Percentiles rank a stretch among this genome's conserved stretches.
These are phyloP conservation scores for Melanchra persicariae DNA, from an alignment of 2,888 invertebrate species.

Conservation along the genomic window DNA sequence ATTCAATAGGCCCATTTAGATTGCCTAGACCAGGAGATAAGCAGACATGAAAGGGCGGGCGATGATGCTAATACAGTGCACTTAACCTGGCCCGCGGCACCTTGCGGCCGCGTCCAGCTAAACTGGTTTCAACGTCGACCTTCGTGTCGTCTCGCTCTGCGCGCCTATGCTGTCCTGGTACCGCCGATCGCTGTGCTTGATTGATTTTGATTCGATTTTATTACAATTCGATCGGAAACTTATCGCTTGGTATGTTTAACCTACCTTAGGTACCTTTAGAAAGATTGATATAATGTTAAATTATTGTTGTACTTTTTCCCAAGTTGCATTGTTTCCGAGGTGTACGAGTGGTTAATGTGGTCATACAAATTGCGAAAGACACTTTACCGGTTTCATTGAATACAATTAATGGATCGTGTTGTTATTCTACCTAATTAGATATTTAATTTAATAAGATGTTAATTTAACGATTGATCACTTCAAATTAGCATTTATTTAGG, in stretches of 20 bases:
- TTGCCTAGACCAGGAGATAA: constrained; percentile 85
- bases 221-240: constrained; percentile 69
- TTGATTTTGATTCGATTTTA: constrained; percentile 81
- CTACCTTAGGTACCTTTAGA: constrained; percentile 27
- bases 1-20: constrained; percentile 88
- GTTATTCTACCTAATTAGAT: too few species aligned
- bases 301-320: neutral
- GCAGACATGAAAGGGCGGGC: constrained; percentile 88
- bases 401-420: neutral
- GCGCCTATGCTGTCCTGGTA: constrained; percentile 84
- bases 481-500: neutral
- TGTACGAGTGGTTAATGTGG: neutral
- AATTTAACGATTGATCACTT: neutral
- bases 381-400: neutral
- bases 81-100: constrained; percentile 88
- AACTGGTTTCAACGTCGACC: constrained; percentile 88
- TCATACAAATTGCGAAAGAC: neutral
- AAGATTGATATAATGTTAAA: constrained; percentile 15
- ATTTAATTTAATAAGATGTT: neutral
- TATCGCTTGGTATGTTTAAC: constrained; percentile 50
- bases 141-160: constrained; percentile 83
- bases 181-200: constrained; percentile 81
- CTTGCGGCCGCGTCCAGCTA: constrained; percentile 85
- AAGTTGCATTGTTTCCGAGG: neutral
- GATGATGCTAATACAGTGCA: constrained; percentile 89